These are phyloP conservation scores for Lithobates pipiens DNA, from an alignment of 2,797 vertebrate species.

Conservation along the genomic window DNA sequence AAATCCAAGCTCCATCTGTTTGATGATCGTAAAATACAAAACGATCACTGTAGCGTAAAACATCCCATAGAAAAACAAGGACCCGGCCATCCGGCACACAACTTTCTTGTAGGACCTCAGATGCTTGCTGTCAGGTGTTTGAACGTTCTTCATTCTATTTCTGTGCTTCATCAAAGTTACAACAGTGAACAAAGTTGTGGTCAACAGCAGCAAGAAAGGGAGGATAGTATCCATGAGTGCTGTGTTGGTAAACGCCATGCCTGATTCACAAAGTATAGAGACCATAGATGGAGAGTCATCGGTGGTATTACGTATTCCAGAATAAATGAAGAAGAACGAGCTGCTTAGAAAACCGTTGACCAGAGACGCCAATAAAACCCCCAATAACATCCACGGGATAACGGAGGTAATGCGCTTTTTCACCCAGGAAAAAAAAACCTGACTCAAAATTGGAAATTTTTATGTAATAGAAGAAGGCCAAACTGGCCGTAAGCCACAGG, in stretches of 20 bases:
- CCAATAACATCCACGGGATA: neutral
- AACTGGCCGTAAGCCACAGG: neutral
- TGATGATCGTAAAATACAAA: neutral
- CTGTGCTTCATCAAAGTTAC: neutral
- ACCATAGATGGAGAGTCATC: neutral
- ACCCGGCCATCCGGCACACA: neutral
- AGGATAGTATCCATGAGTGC: neutral
- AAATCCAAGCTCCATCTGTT: neutral
- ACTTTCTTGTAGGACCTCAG: neutral
- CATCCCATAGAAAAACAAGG: neutral
- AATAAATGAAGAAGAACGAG: neutral
- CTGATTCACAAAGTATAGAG: neutral
- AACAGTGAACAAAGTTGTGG: neutral
- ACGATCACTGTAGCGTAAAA: neutral
- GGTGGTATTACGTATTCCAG: neutral
- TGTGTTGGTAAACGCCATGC: neutral
- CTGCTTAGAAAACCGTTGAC: neutral
- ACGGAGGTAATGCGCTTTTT: neutral
- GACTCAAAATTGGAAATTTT: neutral
- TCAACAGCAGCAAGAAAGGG: neutral
- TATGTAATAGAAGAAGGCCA: neutral
- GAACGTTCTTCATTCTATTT: neutral
- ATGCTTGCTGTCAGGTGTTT: neutral
- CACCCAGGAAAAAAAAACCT: neutral
- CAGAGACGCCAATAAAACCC: neutral